Evolutionary conservation across 2,888 invertebrate species (phyloP).

Genomic region (Lampropteryx suffumata): DNA sequence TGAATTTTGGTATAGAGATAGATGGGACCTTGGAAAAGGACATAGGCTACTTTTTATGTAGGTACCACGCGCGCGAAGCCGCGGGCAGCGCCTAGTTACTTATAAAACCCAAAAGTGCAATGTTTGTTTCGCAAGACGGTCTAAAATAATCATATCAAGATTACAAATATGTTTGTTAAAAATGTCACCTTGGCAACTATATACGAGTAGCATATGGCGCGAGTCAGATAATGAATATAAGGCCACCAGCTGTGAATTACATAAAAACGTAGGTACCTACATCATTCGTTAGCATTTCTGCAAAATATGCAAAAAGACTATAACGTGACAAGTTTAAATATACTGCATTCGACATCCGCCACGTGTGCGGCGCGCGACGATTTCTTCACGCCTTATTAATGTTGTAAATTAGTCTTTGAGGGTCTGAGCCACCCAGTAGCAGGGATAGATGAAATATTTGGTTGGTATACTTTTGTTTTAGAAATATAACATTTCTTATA

Average conservation of each 20-base stretch:
- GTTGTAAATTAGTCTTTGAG: constrained; percentile 62
- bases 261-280: constrained; percentile 6
- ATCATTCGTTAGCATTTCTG: constrained; percentile 9
- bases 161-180: too few species aligned
- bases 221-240: too few species aligned
- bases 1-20: too few species aligned
- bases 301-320: constrained; percentile 30
- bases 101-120: too few species aligned
- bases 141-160: too few species aligned
- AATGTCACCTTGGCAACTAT: too few species aligned
- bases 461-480: neutral
- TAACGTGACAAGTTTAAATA: constrained; percentile 46
- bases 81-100: too few species aligned
- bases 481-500: neutral
- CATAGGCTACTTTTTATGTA: too few species aligned
- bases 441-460: constrained; percentile 25
- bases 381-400: constrained; percentile 74
- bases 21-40: too few species aligned
- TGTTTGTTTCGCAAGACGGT: too few species aligned
- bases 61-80: too few species aligned
- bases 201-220: too few species aligned
- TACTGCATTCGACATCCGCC: constrained; percentile 50
- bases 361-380: constrained; percentile 58
- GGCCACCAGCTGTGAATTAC: constrained; percentile 4
- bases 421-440: constrained; percentile 50